These are phyloP conservation scores for Eupithecia inturbata DNA, from an alignment of 2,888 invertebrate genomes.

Conservation along the genomic window DNA sequence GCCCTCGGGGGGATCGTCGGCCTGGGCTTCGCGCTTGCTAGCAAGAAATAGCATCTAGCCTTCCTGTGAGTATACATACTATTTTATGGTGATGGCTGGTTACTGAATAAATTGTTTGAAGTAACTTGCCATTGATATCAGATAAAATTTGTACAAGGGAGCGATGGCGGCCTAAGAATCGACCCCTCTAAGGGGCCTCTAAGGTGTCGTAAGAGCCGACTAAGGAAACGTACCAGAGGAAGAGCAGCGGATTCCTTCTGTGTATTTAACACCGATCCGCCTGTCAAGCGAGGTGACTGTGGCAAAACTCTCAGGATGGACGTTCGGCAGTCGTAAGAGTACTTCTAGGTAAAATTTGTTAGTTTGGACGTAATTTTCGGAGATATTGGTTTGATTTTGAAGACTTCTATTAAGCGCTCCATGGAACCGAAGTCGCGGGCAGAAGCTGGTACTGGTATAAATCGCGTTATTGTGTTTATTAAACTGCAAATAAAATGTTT, in stretches of 20 bases:
- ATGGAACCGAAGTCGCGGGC: not conserved
- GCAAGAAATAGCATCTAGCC: conserved; percentile 80
- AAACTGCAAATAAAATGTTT: not conserved
- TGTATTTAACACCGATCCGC: not conserved
- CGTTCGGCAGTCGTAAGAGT: not conserved
- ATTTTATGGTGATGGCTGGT: not conserved
- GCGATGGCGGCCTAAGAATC: not conserved
- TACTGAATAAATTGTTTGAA: not conserved
- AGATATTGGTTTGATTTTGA: not conserved
- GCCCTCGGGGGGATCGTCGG: conserved; percentile 93
- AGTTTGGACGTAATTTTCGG: not conserved
- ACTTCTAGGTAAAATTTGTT: not conserved
- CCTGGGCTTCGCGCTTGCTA: conserved; percentile 91
- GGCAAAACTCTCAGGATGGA: not conserved
- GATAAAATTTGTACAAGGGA: not conserved
- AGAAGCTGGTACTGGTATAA: not conserved
- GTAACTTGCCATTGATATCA: not conserved
- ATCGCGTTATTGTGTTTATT: not conserved
- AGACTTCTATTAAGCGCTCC: not conserved
- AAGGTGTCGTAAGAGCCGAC: not conserved
- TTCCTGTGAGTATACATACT: conserved; percentile 65
- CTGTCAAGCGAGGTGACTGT: not conserved
- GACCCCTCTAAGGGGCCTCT: not conserved
- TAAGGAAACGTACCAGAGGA: not conserved
- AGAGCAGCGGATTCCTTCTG: not conserved